A percentile compares a stretch with the other conserved stretches of the same genome.
phyloP scores from a whole-genome alignment of 2,113 vertebrate species.

The Fregata magnificens region DNA sequence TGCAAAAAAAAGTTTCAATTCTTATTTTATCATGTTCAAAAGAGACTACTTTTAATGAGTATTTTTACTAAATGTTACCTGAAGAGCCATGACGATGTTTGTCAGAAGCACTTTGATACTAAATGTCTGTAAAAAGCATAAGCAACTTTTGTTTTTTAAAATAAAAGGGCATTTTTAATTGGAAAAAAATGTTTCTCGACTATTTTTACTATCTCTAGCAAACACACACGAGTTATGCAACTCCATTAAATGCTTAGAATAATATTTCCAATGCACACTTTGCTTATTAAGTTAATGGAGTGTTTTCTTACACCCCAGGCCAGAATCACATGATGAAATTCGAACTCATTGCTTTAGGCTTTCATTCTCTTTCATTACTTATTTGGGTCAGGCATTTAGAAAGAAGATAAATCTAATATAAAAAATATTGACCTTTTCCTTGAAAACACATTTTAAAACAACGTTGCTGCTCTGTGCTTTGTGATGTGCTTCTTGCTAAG shows the following conservation, averaged over 20 bases:
- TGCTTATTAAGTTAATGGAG: not conserved
- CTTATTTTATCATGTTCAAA: not conserved
- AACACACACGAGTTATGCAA: not conserved
- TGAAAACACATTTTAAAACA: not conserved
- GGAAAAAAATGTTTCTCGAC: not conserved
- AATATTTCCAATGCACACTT: slow-evolving; percentile 16
- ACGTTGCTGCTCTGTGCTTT: not conserved
- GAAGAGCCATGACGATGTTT: not conserved
- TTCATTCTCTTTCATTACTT: not conserved
- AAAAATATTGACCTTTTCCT: not conserved
- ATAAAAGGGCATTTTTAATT: not conserved
- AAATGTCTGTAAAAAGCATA: not conserved
- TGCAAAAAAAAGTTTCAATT: not conserved
- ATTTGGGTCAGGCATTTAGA: not conserved
- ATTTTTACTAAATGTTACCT: not conserved
- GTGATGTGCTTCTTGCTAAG: not conserved
- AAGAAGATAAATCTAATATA: not conserved
- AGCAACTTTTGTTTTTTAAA: not conserved
- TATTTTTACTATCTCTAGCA: not conserved
- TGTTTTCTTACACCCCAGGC: slow-evolving; percentile 25
- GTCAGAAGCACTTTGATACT: not conserved
- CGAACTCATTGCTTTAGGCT: not conserved
- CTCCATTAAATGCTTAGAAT: slow-evolving; percentile 4
- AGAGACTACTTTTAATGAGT: not conserved
- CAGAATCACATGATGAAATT: not conserved